A percentile compares a stretch with the other conserved stretches of the same genome.
These are phyloP conservation scores for Drosophila anomalata DNA, from an alignment of 2,888 invertebrate genomes.

Conservation along the genomic window DNA sequence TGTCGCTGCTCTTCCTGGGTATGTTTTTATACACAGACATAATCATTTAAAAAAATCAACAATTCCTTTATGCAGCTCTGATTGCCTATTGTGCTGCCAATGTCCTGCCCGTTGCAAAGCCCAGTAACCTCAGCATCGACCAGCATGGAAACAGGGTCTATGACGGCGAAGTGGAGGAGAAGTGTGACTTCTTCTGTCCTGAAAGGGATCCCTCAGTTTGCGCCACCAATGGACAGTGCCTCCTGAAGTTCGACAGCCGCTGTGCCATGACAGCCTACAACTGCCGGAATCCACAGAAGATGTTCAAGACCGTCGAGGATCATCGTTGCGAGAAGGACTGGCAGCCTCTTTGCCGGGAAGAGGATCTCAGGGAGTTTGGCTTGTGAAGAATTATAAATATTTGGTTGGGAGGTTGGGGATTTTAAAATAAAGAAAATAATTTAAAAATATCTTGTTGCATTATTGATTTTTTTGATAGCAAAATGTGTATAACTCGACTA, in stretches of 20 bases:
- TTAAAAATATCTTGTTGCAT: too few species aligned
- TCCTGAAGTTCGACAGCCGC: conserved; percentile 64
- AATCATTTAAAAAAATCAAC: conserved; percentile 5
- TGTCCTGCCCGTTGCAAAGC: conserved; percentile 45
- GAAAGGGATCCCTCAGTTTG: conserved; percentile 61
- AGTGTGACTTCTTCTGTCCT: conserved; percentile 69
- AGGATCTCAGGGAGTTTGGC: conserved; percentile 54
- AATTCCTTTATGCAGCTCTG: conserved; percentile 28
- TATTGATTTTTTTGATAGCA: too few species aligned
- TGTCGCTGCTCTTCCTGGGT: conserved; percentile 47
- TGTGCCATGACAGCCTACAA: conserved; percentile 76
- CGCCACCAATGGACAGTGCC: conserved; percentile 74
- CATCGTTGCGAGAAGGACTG: conserved; percentile 60
- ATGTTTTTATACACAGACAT: conserved; percentile 18
- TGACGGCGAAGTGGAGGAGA: conserved; percentile 39
- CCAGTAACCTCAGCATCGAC: conserved; percentile 52
- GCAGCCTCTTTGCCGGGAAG: conserved; percentile 52
- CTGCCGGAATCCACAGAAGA: conserved; percentile 72
- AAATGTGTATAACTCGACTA: not conserved
- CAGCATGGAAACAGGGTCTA: conserved; percentile 52
- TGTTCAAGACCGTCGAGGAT: conserved; percentile 63
- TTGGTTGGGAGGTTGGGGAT: conserved; percentile 13
- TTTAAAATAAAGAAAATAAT: conserved; percentile 4
- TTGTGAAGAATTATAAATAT: conserved; percentile 22
- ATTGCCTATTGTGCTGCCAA: conserved; percentile 36